Conservation (phyloP, 2,888 invertebrate species). For the Drosophila prostipennis region DNA sequence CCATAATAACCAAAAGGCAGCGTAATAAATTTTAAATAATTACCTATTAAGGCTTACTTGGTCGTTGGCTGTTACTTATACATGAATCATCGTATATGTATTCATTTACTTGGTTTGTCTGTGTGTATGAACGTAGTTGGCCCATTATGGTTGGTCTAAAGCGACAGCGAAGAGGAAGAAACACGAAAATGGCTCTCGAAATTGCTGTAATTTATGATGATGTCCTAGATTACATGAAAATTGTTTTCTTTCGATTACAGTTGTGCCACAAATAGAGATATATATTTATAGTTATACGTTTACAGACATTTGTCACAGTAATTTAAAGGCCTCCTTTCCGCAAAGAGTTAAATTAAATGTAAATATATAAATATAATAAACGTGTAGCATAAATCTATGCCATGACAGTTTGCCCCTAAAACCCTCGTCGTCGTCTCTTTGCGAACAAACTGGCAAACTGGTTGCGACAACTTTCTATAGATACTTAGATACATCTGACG, state of each 20-base stretch:
- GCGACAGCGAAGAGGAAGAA: constrained; percentile 42
- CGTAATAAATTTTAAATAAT: constrained; percentile 84
- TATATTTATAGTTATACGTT: constrained; percentile 7
- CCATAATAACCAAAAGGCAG: constrained; percentile 66
- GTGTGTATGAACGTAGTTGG: constrained; percentile 3
- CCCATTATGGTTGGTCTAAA: constrained; percentile 61
- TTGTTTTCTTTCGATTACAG: constrained; percentile 81
- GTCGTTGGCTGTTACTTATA: constrained; percentile 47
- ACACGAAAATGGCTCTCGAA: constrained; percentile 69
- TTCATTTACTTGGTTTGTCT: constrained; percentile 13
- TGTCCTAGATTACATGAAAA: constrained; percentile 82
- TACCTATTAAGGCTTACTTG: constrained; percentile 81
- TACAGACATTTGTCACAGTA: constrained; percentile 51
- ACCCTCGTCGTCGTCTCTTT: constrained; percentile 2
- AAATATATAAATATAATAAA: constrained; percentile 79
- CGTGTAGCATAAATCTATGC: constrained; percentile 77
- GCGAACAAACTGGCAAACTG: constrained; percentile 58
- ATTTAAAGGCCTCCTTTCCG: constrained; percentile 46
- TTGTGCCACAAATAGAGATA: constrained; percentile 12
- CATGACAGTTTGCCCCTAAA: constrained; percentile 56
- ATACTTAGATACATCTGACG: constrained; percentile 43
- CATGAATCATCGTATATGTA: constrained; percentile 27
- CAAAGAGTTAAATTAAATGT: constrained; percentile 74
- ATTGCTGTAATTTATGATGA: constrained; percentile 82
- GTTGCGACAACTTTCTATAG: constrained; percentile 78